Evolutionary conservation across 2,113 vertebrate genomes (phyloP).

Genomic region (Laticauda colubrina): DNA sequence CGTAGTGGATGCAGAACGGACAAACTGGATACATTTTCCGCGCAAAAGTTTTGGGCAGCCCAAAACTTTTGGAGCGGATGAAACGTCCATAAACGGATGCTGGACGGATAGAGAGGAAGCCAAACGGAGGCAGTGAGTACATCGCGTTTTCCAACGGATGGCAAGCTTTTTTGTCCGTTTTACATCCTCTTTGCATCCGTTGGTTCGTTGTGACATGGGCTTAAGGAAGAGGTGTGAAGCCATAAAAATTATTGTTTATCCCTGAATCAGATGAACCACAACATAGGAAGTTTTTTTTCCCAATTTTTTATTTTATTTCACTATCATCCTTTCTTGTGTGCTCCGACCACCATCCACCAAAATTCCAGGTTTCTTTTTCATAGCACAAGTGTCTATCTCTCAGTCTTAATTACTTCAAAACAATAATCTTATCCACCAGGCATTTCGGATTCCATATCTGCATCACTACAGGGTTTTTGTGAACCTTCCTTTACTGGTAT

Average conservation of each 20-base stretch:
- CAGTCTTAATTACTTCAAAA: neutral
- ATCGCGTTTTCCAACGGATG: no score
- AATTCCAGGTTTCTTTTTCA: neutral
- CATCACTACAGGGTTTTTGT: neutral
- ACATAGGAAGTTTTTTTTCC: slow-evolving; percentile 10
- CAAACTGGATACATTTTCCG: no score
- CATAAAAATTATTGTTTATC: neutral
- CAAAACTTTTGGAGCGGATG: no score
- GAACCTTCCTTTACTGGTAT: neutral
- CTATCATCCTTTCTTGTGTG: neutral
- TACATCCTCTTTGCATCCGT: no score
- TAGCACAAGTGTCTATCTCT: neutral
- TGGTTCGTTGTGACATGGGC: no score
- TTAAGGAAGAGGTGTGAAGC: neutral
- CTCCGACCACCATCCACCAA: neutral
- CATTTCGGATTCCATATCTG: neutral
- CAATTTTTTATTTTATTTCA: slow-evolving; percentile 19
- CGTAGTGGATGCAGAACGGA: no score
- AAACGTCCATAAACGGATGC: no score
- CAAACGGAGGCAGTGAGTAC: no score
- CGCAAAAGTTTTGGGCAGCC: no score
- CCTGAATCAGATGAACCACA: slow-evolving; percentile 19
- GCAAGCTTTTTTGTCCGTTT: no score
- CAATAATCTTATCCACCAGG: neutral
- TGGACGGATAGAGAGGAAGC: no score